Conservation (phyloP, 2,797 vertebrate species). For the Rousettus madagascariensis region DNA sequence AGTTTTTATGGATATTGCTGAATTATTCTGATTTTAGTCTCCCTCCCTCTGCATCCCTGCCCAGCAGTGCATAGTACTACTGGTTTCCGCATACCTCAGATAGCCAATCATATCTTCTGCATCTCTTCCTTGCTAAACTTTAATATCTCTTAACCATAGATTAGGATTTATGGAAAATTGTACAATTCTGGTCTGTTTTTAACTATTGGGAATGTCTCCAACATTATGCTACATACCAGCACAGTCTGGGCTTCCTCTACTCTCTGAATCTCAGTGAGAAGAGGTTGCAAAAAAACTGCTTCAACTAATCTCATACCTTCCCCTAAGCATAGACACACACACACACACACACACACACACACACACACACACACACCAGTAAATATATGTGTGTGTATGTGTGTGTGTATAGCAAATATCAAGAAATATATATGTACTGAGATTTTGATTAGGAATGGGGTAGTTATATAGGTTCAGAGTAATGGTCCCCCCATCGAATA, state of each 20-base stretch:
- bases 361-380: too few species aligned
- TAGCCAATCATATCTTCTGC: too few species aligned
- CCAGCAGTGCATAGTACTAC: not conserved
- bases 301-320: too few species aligned
- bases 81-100: not conserved
- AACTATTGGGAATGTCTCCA: not conserved
- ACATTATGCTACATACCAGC: not conserved
- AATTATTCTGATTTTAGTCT: not conserved
- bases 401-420: too few species aligned
- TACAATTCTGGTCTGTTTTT: not conserved
- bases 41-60: accelerated
- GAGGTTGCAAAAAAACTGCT: too few species aligned
- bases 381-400: too few species aligned
- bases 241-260: too few species aligned
- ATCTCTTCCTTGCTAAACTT: not conserved
- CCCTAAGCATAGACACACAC: too few species aligned
- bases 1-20: too few species aligned
- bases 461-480: not conserved
- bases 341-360: too few species aligned
- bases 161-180: not conserved
- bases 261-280: too few species aligned
- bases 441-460: not conserved
- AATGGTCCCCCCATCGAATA: not conserved
- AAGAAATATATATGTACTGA: not conserved
- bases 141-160: not conserved